A percentile compares a stretch with the other conserved stretches of the same genome.
Evolutionary conservation across 2,888 invertebrate species (phyloP).

Genomic region (Pandemis heparana): DNA sequence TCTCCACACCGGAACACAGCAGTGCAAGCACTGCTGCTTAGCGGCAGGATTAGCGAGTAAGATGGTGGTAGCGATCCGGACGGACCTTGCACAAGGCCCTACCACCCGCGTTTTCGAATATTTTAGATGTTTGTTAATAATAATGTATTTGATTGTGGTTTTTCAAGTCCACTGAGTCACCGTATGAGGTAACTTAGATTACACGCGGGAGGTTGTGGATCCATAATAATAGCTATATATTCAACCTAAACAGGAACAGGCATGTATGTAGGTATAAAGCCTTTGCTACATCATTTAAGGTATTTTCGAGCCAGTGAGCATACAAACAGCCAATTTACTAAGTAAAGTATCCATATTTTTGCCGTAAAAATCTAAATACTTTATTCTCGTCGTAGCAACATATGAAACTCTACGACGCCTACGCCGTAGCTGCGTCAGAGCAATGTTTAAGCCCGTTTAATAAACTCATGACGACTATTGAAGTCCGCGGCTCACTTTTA

Average conservation of each 20-base stretch:
- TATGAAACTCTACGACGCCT: constrained; percentile 11
- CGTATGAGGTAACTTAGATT: too few relatives aligned
- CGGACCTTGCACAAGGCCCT: too few relatives aligned
- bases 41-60: too few relatives aligned
- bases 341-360: constrained; percentile 7
- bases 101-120: too few relatives aligned
- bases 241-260: neutral
- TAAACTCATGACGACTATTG: neutral
- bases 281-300: constrained; percentile 8
- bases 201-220: neutral
- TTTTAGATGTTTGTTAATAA: too few relatives aligned
- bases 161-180: too few relatives aligned
- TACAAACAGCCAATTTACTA: constrained; percentile 16
- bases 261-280: constrained; percentile 14
- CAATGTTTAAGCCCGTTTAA: neutral
- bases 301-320: constrained; percentile 15
- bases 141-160: too few relatives aligned
- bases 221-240: neutral
- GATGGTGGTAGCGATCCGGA: too few relatives aligned
- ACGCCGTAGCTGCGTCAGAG: constrained; percentile 8
- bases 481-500: too few relatives aligned
- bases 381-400: neutral
- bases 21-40: too few relatives aligned
- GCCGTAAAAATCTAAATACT: neutral
- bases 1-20: too few relatives aligned